Evolutionary conservation across 2,888 invertebrate species (phyloP), one percentile per base, ranked within the genome.

Genomic region (Ophraella communa): DNA sequence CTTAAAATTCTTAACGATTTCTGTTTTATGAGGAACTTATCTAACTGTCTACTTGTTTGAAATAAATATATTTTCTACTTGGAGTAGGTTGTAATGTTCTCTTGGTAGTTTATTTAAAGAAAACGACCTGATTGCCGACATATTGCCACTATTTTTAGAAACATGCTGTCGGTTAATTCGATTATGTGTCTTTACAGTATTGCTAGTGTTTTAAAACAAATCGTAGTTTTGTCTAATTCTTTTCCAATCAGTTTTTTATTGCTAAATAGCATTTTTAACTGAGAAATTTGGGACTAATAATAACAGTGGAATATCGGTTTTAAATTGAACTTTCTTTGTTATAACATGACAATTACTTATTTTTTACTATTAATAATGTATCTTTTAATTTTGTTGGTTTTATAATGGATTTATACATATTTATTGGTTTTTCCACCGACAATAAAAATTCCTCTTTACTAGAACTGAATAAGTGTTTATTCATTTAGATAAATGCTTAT

Each of bases 111-210:
- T 51, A 51, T 51, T 51, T 51, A 51, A 51, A 51, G 49, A 51
- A 51, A 24, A 51, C 49, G 49, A 51, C 49, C 49, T 51, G 49
- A 51, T 51, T 51, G 21, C 49, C 24, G 49, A 51, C 49, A 51
- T 51, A 51, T 51, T 51, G 49, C n/a, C 24, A 23, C 27, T 51
- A 51, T 51, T 51, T 51, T 24, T 51, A 51, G 49, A 23, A 14
- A 7, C 23, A n/a, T 27, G 49, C 14, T 27, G 49, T 23, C 49
- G 24, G 21, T 23, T 27, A 51, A 14, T 49, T 27, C 17, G 49
- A 51, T 51, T 27, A 14, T 51, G 14, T 27, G 27, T 27, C 14
- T 23, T n/a, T n/a, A n/a, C n/a, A n/a, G n/a, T n/a, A n/a, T n/a
- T n/a, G n/a, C 49, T 51, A 10, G 8, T 27, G 24, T 27, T 51